Evolutionary conservation across 2,113 vertebrate genomes (phyloP).

Genomic region (Salvelinus fontinalis): DNA sequence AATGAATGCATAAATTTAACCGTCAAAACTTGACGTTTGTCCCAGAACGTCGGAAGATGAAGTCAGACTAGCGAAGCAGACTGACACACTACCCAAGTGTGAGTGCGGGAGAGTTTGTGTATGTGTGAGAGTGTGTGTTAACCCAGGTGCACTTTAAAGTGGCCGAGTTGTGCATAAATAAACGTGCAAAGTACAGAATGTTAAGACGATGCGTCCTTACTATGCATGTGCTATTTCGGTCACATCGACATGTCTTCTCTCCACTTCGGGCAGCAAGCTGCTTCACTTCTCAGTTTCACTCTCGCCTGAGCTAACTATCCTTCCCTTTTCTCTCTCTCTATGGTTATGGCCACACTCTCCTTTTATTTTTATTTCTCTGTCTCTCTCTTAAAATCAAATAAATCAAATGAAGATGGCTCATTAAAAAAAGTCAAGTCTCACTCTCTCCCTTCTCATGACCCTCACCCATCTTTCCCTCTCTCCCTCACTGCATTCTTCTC

Average conservation of each 20-base stretch:
- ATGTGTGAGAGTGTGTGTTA: not conserved
- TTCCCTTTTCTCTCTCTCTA: not conserved
- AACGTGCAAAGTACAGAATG: not conserved
- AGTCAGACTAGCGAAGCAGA: too few species aligned
- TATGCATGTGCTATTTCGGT: not conserved
- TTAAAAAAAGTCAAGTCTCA: too few species aligned
- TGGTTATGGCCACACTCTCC: conserved; percentile 8
- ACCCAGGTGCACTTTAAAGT: not conserved
- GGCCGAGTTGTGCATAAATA: not conserved
- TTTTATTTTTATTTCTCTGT: not conserved
- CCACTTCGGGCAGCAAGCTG: not conserved
- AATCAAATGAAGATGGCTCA: too few species aligned
- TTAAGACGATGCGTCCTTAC: not conserved
- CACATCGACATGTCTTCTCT: not conserved
- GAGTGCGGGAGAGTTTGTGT: too few species aligned
- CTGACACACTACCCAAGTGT: not conserved
- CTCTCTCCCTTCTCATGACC: too few species aligned
- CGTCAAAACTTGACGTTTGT: too few species aligned
- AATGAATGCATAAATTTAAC: too few species aligned
- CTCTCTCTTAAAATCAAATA: not conserved
- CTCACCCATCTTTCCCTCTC: not conserved
- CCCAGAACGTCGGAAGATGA: too few species aligned
- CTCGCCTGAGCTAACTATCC: not conserved
- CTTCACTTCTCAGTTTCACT: not conserved
- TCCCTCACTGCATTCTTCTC: not conserved